phyloP scores from a whole-genome alignment of 64 coral and sea anemone species.

The Acropora yongei region DNA sequence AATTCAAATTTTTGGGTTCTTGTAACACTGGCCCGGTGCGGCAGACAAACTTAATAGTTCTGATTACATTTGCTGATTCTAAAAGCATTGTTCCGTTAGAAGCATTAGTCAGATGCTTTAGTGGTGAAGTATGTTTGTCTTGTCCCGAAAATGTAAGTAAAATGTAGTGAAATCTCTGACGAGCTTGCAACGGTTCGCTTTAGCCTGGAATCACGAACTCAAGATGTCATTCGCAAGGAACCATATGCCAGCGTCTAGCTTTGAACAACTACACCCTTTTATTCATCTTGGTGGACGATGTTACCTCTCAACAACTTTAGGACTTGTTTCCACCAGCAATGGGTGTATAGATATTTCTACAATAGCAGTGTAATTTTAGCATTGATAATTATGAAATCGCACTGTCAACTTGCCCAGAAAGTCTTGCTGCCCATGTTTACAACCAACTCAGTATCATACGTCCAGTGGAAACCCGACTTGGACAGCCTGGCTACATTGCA shows the following conservation, averaged over 20 bases:
- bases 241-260: conserved; percentile 2
- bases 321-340: conserved; percentile 15
- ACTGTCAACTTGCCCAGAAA: conserved; percentile 18
- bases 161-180: conserved; percentile 37
- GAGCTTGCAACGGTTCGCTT: conserved; percentile 49
- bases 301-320: conserved; percentile 52
- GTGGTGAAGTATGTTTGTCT: neutral
- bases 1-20: neutral
- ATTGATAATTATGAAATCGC: conserved; percentile 22
- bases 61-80: neutral
- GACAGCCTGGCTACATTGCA: neutral
- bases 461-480: neutral
- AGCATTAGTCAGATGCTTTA: conserved; percentile 19
- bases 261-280: conserved; percentile 23
- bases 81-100: neutral
- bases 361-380: conserved; percentile 44
- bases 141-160: conserved; percentile 1
- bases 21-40: neutral
- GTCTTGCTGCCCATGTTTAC: conserved; percentile 43
- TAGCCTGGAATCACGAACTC: conserved; percentile 51
- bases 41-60: neutral
- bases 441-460: neutral
- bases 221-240: conserved; percentile 37
- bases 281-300: conserved; percentile 55
- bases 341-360: conserved; percentile 13